Conservation (phyloP, 2,113 vertebrate genomes). For the Xenus cinereus region DNA sequence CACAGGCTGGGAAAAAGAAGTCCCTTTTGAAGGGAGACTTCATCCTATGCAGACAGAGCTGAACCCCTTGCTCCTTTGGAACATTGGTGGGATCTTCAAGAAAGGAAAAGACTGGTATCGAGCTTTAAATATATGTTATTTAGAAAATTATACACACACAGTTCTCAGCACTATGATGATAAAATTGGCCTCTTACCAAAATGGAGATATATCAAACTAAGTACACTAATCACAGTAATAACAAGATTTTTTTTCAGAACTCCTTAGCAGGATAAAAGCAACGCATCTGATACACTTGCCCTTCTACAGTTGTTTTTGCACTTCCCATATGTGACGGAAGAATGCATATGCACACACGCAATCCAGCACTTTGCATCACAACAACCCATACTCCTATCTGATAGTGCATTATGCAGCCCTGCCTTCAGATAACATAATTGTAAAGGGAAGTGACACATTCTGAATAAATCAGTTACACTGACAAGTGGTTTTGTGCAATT, state of each 20-base stretch:
- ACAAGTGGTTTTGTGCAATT: background rate
- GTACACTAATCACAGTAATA: background rate
- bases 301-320: background rate
- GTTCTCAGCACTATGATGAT: background rate
- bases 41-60: background rate
- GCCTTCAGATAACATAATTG: background rate
- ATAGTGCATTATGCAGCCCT: background rate
- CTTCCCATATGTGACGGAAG: background rate
- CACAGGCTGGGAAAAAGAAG: background rate
- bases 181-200: background rate
- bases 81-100: accelerated
- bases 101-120: background rate
- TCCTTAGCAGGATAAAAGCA: background rate
- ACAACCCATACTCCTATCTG: background rate
- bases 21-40: background rate
- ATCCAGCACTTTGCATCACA: background rate
- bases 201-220: background rate
- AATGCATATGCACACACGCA: background rate
- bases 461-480: background rate
- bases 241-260: background rate
- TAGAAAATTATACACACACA: background rate
- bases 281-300: background rate
- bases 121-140: background rate
- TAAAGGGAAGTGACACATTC: background rate
- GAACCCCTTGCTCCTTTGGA: background rate